phyloP scores from a whole-genome alignment of 2,113 vertebrate species.

The Limanda limanda region DNA sequence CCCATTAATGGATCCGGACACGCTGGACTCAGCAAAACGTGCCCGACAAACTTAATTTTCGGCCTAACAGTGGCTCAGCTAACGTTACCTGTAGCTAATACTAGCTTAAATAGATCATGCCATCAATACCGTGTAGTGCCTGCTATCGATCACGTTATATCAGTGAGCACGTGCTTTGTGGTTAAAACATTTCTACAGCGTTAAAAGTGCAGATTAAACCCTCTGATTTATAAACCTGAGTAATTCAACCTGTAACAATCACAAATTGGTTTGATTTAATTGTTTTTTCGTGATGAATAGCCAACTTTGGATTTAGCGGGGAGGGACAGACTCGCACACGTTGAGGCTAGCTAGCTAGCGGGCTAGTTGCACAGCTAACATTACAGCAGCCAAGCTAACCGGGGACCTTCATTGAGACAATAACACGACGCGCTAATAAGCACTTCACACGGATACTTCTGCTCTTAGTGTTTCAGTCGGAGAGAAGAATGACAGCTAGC shows the following conservation, averaged over 20 bases:
- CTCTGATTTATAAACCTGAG: fast-evolving
- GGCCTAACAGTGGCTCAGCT: conserved; percentile 2
- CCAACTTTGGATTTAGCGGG: conserved; percentile 38
- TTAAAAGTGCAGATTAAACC: background rate
- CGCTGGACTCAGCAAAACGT: conserved; percentile 34
- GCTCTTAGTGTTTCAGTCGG: background rate
- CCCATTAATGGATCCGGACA: conserved; percentile 14
- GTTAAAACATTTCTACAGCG: conserved; percentile 16
- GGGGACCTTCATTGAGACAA: conserved; percentile 50
- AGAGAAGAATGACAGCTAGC: fast-evolving
- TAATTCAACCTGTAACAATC: background rate
- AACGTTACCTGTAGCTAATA: background rate
- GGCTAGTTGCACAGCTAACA: conserved; percentile 62
- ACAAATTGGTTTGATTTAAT: fast-evolving
- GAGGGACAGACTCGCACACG: conserved; percentile 65
- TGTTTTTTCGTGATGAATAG: background rate
- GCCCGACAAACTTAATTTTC: conserved; percentile 16
- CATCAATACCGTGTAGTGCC: background rate
- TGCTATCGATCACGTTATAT: conserved; percentile 32
- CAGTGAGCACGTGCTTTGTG: conserved; percentile 67
- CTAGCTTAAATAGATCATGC: background rate
- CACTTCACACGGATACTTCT: background rate
- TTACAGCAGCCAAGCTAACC: conserved; percentile 31
- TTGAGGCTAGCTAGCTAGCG: conserved; percentile 57
- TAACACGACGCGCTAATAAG: conserved; percentile 51